Conservation (phyloP, 2,888 invertebrate genomes). For the Drosophila vallismaia region DNA sequence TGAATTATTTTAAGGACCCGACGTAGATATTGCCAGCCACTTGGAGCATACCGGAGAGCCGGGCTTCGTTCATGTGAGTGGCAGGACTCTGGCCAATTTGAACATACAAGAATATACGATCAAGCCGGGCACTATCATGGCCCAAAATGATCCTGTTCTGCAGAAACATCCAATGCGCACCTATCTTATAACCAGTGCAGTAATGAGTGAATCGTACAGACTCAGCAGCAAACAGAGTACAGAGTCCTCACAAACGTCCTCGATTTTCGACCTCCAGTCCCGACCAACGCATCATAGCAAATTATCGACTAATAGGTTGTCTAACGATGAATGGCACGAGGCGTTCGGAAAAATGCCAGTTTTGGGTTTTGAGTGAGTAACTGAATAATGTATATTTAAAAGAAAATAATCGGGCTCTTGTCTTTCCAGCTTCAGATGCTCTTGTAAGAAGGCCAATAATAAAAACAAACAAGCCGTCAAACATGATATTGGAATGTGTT, state of each 20-base stretch:
- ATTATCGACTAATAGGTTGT: background rate
- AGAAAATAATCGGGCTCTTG: no score
- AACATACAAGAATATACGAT: conserved; percentile 87
- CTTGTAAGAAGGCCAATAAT: background rate
- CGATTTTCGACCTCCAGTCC: conserved; percentile 75
- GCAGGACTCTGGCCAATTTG: conserved; percentile 86
- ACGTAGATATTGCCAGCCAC: conserved; percentile 96
- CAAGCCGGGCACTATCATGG: conserved; percentile 84
- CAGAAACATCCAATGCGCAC: conserved; percentile 90
- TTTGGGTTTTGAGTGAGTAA: conserved; percentile 88
- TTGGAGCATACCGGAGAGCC: conserved; percentile 96
- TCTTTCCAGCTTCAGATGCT: background rate
- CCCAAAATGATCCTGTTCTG: conserved; percentile 88
- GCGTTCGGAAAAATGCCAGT: conserved; percentile 92
- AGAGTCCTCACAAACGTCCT: conserved; percentile 18
- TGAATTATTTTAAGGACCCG: conserved; percentile 84
- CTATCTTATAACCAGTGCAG: conserved; percentile 87
- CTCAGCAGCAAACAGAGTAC: no score
- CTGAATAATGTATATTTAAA: no score
- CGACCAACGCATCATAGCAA: conserved; percentile 43
- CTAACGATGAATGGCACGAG: conserved; percentile 89
- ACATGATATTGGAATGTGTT: background rate
- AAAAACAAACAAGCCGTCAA: background rate
- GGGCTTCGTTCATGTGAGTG: conserved; percentile 94
- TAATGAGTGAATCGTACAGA: no score